A percentile compares a stretch with the other conserved stretches of the same genome.
phyloP scores from a whole-genome alignment of 2,888 invertebrate species.

The Patella caerulea region DNA sequence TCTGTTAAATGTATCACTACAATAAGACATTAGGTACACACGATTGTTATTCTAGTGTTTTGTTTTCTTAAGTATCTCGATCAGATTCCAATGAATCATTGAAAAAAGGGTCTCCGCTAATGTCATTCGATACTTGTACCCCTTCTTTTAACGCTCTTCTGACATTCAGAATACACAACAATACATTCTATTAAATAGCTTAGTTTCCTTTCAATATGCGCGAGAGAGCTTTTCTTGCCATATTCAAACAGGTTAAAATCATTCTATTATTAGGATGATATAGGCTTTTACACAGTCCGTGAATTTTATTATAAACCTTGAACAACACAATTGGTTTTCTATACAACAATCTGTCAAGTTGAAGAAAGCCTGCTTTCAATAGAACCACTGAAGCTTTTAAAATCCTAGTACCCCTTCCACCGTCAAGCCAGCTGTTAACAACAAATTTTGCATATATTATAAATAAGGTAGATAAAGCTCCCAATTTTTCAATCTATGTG shows the following conservation, averaged over 20 bases:
- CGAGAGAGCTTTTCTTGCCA: slow-evolving; percentile 2
- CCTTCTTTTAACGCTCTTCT: slow-evolving; percentile 5
- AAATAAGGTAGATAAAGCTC: no score
- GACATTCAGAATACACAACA: slow-evolving; percentile 4
- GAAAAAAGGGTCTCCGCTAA: not conserved
- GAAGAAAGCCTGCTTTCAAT: not conserved
- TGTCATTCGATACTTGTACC: slow-evolving; percentile 9
- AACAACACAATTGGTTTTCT: slow-evolving; percentile 7
- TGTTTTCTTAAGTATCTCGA: slow-evolving; percentile 8
- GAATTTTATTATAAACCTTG: not conserved
- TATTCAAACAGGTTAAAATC: slow-evolving; percentile 9
- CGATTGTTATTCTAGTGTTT: not conserved
- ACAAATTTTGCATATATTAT: no score
- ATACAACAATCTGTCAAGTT: slow-evolving; percentile 2
- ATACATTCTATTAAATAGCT: slow-evolving; percentile 1
- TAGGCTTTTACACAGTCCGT: slow-evolving; percentile 10
- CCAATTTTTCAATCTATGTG: no score
- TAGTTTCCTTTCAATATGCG: not conserved
- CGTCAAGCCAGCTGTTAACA: no score
- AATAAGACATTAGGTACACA: not conserved
- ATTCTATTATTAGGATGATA: slow-evolving; percentile 9
- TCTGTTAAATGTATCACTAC: not conserved
- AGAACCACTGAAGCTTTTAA: no score
- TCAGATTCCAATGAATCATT: not conserved
- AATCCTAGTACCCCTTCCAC: no score